Percentiles rank a stretch among this genome's conserved stretches.
Conservation (phyloP, 2,113 vertebrate genomes). For the Thunnus thynnus region DNA sequence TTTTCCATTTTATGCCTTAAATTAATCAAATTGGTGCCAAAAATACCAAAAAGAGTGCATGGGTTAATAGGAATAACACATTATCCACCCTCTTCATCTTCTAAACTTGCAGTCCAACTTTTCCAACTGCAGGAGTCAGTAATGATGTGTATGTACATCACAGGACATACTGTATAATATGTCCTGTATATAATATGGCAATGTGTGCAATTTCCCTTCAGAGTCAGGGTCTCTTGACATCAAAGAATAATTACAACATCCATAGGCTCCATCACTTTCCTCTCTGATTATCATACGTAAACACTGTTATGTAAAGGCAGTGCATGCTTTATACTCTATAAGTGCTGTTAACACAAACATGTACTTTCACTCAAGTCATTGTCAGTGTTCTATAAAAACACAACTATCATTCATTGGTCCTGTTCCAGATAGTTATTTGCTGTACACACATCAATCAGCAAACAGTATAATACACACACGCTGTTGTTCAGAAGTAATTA, state of each 20-base stretch:
- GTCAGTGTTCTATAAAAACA: constrained; percentile 10
- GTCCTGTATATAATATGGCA: not conserved
- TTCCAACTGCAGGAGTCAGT: not conserved
- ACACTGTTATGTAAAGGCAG: not conserved
- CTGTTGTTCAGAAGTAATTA: not conserved
- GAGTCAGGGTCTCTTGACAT: not conserved
- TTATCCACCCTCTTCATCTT: not conserved
- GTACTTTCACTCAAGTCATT: not conserved
- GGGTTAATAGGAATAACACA: not conserved
- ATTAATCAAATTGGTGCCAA: no score
- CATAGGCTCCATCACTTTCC: constrained; percentile 8
- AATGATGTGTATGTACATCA: not conserved
- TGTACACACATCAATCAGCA: constrained; percentile 3
- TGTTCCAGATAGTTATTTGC: not conserved
- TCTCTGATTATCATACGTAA: not conserved
- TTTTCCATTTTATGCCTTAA: no score
- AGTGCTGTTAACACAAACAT: not conserved
- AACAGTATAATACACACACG: not conserved
- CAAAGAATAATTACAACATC: constrained; percentile 11
- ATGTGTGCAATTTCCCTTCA: not conserved
- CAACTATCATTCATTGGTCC: not conserved
- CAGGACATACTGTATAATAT: not conserved
- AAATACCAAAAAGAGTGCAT: not conserved
- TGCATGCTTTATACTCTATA: not conserved
- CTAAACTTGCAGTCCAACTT: no score